These are phyloP conservation scores for Cheumatopsyche charites DNA, from an alignment of 1,140 invertebrate genomes.

Conservation along the genomic window DNA sequence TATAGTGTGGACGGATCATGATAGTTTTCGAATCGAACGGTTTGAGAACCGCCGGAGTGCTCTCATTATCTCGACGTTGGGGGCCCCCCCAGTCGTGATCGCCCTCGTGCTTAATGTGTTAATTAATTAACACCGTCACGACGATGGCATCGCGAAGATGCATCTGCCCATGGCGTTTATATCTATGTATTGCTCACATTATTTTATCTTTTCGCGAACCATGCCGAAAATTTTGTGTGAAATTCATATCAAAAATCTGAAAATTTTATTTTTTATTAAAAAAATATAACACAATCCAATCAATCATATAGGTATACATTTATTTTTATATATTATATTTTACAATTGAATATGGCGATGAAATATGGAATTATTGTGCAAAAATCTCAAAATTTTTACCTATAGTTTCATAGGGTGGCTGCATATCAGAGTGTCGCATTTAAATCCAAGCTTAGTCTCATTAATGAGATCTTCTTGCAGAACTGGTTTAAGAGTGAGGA, in stretches of 20 bases:
- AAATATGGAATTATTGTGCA: too few species aligned
- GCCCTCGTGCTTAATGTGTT: constrained; percentile 44
- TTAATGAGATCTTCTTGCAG: constrained; percentile 16
- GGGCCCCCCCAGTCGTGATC: constrained; percentile 12
- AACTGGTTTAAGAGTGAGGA: constrained; percentile 9
- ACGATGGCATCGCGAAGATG: constrained; percentile 26
- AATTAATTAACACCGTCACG: constrained; percentile 44
- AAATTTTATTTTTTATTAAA: too few species aligned
- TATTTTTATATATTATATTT: too few species aligned
- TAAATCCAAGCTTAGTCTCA: neutral
- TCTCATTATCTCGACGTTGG: constrained; percentile 18
- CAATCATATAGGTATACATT: too few species aligned
- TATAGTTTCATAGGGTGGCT: neutral
- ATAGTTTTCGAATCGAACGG: neutral
- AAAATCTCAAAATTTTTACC: too few species aligned
- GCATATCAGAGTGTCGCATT: neutral
- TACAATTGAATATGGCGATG: too few species aligned
- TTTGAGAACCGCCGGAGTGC: constrained; percentile 5
- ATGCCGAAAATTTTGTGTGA: too few species aligned
- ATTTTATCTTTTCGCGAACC: too few species aligned
- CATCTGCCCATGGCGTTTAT: neutral
- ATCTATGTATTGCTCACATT: too few species aligned
- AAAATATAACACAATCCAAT: too few species aligned
- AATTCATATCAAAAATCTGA: too few species aligned
- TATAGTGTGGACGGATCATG: neutral